phyloP scores from a whole-genome alignment of 2,888 invertebrate genomes.

The Unio delphinus region DNA sequence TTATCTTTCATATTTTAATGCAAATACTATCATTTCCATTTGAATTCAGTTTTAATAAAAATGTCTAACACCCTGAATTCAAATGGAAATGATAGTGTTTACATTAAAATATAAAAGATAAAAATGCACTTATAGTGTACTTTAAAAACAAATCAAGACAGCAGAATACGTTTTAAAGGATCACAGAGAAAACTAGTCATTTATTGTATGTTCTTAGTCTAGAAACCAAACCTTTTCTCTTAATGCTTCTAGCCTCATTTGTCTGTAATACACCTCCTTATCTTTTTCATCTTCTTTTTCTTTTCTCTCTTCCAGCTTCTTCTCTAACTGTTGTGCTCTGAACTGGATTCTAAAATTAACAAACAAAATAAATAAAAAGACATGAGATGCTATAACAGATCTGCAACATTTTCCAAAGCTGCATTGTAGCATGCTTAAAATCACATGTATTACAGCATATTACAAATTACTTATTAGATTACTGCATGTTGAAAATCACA shows the following conservation, averaged over 20 bases:
- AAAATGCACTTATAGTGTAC: too few relatives aligned
- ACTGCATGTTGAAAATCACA: too few relatives aligned
- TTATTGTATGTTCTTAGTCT: neutral
- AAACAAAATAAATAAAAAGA: neutral
- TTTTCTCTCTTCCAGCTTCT: conserved; percentile 54
- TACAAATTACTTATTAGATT: too few relatives aligned
- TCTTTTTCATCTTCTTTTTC: conserved; percentile 47
- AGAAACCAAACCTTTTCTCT: conserved; percentile 52
- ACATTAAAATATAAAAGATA: too few relatives aligned
- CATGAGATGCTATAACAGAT: neutral
- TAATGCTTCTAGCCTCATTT: conserved; percentile 62
- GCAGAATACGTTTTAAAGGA: neutral
- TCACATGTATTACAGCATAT: too few relatives aligned
- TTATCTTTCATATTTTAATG: too few relatives aligned
- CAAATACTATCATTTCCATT: too few relatives aligned
- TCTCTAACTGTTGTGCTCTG: conserved; percentile 56
- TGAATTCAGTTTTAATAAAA: too few relatives aligned
- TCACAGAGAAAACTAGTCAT: neutral
- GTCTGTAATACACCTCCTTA: conserved; percentile 58
- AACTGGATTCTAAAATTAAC: conserved; percentile 49
- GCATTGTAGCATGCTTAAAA: too few relatives aligned
- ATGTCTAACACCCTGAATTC: too few relatives aligned
- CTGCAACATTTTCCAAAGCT: neutral
- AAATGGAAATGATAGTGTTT: too few relatives aligned
- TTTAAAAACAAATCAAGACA: too few relatives aligned